phyloP scores from a whole-genome alignment of 1,140 invertebrate genomes.

The Hesperophylax magnus region DNA sequence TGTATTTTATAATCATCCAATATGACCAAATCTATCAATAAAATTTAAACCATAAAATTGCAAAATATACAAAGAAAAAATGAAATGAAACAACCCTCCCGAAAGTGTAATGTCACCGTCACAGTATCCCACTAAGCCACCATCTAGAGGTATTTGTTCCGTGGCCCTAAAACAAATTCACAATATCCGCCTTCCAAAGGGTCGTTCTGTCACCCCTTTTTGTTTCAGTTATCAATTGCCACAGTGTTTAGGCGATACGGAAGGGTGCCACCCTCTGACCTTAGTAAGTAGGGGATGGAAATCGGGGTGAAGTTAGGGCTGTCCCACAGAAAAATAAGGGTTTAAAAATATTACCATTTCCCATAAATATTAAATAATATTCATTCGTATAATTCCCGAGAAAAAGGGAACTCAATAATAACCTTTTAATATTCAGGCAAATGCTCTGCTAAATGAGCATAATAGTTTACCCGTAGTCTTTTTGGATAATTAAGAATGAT shows the following conservation, averaged over 20 bases:
- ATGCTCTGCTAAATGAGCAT: too few relatives aligned
- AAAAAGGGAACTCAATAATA: too few relatives aligned
- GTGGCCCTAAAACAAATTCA: constrained; percentile 52
- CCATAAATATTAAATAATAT: too few relatives aligned
- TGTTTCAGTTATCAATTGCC: constrained; percentile 57
- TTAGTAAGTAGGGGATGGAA: background rate
- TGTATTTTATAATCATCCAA: too few relatives aligned
- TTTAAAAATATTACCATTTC: too few relatives aligned
- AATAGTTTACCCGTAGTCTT: too few relatives aligned
- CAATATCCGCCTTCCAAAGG: constrained; percentile 55
- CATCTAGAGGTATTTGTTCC: constrained; percentile 45
- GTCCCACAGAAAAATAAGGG: background rate
- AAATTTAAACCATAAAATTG: background rate
- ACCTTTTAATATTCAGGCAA: too few relatives aligned
- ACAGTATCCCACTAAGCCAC: constrained; percentile 22
- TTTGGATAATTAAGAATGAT: too few relatives aligned
- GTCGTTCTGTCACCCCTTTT: constrained; percentile 56
- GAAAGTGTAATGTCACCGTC: constrained; percentile 33
- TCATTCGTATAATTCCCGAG: too few relatives aligned
- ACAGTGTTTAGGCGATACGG: constrained; percentile 56
- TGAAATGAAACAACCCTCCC: constrained; percentile 17
- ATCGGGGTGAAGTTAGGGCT: constrained; percentile 27
- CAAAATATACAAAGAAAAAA: background rate
- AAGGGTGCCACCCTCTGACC: constrained; percentile 24
- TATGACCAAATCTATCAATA: too few relatives aligned